Conservation (phyloP, 2,113 vertebrate species). For the Phocoena phocoena region DNA sequence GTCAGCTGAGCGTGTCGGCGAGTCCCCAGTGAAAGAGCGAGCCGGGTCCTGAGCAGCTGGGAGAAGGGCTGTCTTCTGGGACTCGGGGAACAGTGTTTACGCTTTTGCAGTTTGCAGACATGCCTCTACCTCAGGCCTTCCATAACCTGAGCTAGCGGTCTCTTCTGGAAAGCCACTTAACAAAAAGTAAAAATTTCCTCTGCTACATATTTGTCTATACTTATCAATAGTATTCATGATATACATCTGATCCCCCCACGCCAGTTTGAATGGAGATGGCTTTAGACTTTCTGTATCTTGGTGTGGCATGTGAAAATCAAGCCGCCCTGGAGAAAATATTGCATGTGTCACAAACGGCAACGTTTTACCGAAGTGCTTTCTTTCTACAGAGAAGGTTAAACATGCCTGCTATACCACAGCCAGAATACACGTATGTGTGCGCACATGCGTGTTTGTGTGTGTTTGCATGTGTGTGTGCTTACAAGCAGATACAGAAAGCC, state of each 20-base stretch:
- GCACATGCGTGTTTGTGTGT: not conserved
- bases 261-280: not conserved
- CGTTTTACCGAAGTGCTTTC: not conserved
- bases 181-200: not conserved
- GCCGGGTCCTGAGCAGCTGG: not conserved
- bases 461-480: no score
- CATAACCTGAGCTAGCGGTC: not conserved
- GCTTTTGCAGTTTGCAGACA: no score
- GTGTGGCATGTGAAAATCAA: not conserved
- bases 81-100: rapidly evolving
- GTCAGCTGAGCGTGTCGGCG: rapidly evolving
- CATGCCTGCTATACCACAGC: not conserved
- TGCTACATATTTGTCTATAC: not conserved
- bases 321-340: not conserved
- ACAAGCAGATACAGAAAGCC: not conserved
- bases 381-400: not conserved
- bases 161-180: not conserved
- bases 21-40: not conserved
- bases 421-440: not conserved
- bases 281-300: not conserved
- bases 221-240: not conserved
- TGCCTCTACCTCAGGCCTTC: not conserved
- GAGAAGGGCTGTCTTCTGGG: not conserved
- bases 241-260: not conserved
- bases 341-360: rapidly evolving